A percentile compares a stretch with the other conserved stretches of the same genome.
These are phyloP conservation scores for Drosophila atroscutellata DNA, from an alignment of 2,888 invertebrate genomes.

Conservation along the genomic window DNA sequence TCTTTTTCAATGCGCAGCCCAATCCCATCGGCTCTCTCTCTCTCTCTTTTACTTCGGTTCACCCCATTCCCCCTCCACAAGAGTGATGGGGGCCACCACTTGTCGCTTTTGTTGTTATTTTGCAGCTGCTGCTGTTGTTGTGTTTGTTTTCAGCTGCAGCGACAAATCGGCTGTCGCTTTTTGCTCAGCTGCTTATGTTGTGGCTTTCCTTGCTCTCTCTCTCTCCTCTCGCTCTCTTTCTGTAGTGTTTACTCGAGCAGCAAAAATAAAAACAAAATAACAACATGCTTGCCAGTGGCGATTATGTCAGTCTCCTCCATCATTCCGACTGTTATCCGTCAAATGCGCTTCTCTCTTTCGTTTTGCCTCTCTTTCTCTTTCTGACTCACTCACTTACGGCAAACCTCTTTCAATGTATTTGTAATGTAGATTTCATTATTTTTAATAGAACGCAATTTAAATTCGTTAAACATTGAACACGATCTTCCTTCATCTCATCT, in stretches of 20 bases:
- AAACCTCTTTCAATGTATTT: conserved; percentile 40
- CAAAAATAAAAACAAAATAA: conserved; percentile 63
- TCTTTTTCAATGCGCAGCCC: conserved; percentile 62
- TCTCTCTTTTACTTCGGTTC: conserved; percentile 19
- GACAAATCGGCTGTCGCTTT: conserved; percentile 56
- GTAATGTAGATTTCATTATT: conserved; percentile 52
- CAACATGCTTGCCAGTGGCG: conserved; percentile 46
- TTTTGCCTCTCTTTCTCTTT: conserved; percentile 18
- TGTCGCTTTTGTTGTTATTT: conserved; percentile 76
- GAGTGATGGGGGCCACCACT: conserved; percentile 58
- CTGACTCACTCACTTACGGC: conserved; percentile 28
- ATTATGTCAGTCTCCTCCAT: conserved; percentile 64
- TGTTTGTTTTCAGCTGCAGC: conserved; percentile 58
- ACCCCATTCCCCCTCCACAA: background rate
- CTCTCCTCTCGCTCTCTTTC: conserved; percentile 24
- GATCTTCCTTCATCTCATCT: conserved; percentile 18
- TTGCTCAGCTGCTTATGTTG: conserved; percentile 60
- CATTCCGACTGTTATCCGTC: conserved; percentile 35
- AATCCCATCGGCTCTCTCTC: conserved; percentile 15
- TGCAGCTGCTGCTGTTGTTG: conserved; percentile 35
- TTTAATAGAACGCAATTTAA: conserved; percentile 72
- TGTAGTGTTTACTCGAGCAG: conserved; percentile 27
- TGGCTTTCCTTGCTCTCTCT: conserved; percentile 44
- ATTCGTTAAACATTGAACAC: conserved; percentile 58
- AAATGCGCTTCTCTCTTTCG: conserved; percentile 17